Evolutionary conservation across 2,888 invertebrate species (phyloP).

Genomic region (Spilarctia lutea): DNA sequence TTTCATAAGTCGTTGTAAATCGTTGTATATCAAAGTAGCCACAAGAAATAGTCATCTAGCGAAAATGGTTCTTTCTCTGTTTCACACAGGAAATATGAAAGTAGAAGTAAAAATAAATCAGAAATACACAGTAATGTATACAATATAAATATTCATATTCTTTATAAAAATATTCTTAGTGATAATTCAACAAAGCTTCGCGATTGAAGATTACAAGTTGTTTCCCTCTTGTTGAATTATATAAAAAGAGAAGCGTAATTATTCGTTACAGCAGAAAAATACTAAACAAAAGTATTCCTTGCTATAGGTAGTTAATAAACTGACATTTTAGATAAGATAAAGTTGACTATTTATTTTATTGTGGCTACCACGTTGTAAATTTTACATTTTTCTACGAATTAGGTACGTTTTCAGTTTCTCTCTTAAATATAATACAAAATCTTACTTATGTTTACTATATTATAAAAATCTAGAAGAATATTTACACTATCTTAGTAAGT

Average conservation of each 20-base stretch:
- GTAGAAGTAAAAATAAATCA: background rate
- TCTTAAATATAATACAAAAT: conserved; percentile 38
- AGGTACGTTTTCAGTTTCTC: conserved; percentile 16
- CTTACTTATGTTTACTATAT: conserved; percentile 31
- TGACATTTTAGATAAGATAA: background rate
- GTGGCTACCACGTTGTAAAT: background rate
- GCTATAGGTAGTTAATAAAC: background rate
- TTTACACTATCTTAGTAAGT: conserved; percentile 40
- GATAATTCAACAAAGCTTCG: background rate
- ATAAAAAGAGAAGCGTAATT: background rate
- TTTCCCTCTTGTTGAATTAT: background rate
- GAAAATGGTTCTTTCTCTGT: background rate
- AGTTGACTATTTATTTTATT: conserved; percentile 4
- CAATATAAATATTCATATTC: too few species aligned
- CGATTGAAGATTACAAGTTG: background rate
- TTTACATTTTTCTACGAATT: background rate
- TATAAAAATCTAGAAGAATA: conserved; percentile 33
- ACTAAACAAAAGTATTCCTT: background rate
- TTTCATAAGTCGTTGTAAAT: conserved; percentile 44
- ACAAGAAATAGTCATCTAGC: background rate
- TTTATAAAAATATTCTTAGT: background rate
- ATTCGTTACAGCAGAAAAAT: conserved; percentile 1
- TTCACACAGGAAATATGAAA: background rate
- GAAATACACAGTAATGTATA: background rate
- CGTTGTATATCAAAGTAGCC: conserved; percentile 32